Base-by-base conservation (phyloP, 2,113 vertebrate genomes). In the Ptyas mucosa region DNA sequence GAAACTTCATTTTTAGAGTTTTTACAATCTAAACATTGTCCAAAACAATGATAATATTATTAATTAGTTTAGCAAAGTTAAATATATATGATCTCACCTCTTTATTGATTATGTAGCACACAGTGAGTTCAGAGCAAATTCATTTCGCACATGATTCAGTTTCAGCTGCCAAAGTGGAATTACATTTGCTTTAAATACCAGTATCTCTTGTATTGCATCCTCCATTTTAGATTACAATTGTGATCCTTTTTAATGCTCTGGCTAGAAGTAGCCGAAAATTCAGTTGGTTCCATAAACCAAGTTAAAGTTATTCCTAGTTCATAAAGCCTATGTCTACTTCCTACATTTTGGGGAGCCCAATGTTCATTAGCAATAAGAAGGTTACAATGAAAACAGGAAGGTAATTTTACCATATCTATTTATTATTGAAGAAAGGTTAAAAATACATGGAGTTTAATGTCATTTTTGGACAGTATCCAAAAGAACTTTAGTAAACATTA, bases 21-120 rank as follows among this genome's bases (percentile, higher is more conserved):
- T 43, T 9, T 90, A 89, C 49, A 91, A 92, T 95, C 55, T 88
- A 94, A 75, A 90, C 39, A 46, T 93, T 52, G 69, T 55, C 52
- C 39, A 53, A 91, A 54, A 91, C 93, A 75, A 10, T 57, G 87
- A 1, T 49, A 85, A 88, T 3, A 46, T 8, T 87, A 39, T 43
- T 61, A 1, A 3, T 26, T 92, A 8, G 39, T 39, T 95, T 1
- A 3, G 69, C 54, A 75, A 91, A 90, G 89, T 10, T 8, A 24
- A 87, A 61, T 53, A 0, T 0, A 3, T 34, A 5, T n/a, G 12
- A 8, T n/a, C 20, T 64, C 49, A 0, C 93, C 6, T 89, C 0
- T 81, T 81, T 88, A 93, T 94, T 87, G 34, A 21, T 93, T 69
- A 20, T 88, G 29, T 8, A 91, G 75, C 52, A 57, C 43, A 20